Evolutionary conservation across 2,888 invertebrate genomes (phyloP), one percentile per base, ranked within the genome.

Genomic region (Clivina fossor): DNA sequence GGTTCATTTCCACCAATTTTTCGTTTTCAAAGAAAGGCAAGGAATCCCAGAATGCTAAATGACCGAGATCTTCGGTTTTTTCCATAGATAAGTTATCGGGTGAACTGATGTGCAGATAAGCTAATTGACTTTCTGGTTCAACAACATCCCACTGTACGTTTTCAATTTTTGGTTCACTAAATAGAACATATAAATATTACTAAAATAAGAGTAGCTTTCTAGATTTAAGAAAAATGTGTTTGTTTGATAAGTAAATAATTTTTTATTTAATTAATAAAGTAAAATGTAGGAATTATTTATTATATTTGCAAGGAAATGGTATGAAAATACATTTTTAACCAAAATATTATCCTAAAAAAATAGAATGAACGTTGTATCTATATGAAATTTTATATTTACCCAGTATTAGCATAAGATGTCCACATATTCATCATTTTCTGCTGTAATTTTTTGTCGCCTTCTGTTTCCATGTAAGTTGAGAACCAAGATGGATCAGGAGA

Each of bases 11-110:
- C n/a, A 65, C 47, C 8, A 72, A 75, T 44, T 76, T 74, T 62
- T 80, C 77, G 66, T 84, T 82, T 68, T 85, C 84, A 15, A 76
- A 66, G 32, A 85, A 78, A 0, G 79, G 77, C 1, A 85, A 74
- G 4, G 74, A 76, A 61, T 80, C 76, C 85, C 85, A 85, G 70
- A 86, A 84, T 24, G 78, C 65, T 26, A 73, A 74, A 18, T 81
- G 75, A 0, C 82, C 83, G 56, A 84, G 75, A 64, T 80, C 76
- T 0, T 70, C 64, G 54, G 69, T 71, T 5, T 70, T 65, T 55
- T 75, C 75, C 75, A 83, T 78, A 24, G 69, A 64, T 19, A 70
- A 62, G 35, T 74, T 68, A 9, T 70, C 71, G 0, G 81, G 79
- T 0, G 76, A 76, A 5, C 70, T 67, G 46, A 84, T 80, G 26